phyloP scores from a whole-genome alignment of 1,140 invertebrate genomes.

The Drosophila asahinai region DNA sequence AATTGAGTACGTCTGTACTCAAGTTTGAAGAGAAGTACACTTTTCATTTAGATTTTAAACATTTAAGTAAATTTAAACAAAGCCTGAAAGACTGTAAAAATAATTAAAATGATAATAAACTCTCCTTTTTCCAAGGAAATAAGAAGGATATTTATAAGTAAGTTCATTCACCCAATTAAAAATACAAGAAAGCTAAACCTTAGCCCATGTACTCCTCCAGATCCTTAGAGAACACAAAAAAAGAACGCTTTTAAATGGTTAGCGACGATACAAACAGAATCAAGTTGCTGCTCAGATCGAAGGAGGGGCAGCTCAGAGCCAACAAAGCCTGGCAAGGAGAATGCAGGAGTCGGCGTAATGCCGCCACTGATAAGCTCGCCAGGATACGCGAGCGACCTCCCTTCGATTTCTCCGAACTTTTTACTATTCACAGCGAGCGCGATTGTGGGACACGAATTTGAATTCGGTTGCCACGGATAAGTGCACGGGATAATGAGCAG shows the following conservation, averaged over 20 bases:
- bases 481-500: slow-evolving; percentile 71
- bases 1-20: no score
- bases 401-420: slow-evolving; percentile 24
- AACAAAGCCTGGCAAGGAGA: slow-evolving; percentile 37
- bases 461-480: slow-evolving; percentile 77
- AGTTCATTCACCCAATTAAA: no score
- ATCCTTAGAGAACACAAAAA: slow-evolving; percentile 27
- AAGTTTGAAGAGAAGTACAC: no score
- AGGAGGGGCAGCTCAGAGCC: background rate
- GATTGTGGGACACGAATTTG: slow-evolving; percentile 43
- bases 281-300: slow-evolving; percentile 52
- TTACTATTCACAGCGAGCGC: slow-evolving; percentile 59
- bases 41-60: no score
- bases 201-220: background rate
- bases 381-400: slow-evolving; percentile 50
- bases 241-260: slow-evolving; percentile 53
- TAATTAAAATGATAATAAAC: no score
- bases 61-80: no score
- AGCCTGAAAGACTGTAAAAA: no score
- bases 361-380: slow-evolving; percentile 67
- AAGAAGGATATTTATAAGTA: no score
- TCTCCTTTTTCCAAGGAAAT: no score
- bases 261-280: slow-evolving; percentile 53
- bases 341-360: slow-evolving; percentile 64
- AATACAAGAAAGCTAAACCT: background rate